Base-by-base conservation (phyloP, 2,113 vertebrate genomes). In the Oceanites oceanicus region DNA sequence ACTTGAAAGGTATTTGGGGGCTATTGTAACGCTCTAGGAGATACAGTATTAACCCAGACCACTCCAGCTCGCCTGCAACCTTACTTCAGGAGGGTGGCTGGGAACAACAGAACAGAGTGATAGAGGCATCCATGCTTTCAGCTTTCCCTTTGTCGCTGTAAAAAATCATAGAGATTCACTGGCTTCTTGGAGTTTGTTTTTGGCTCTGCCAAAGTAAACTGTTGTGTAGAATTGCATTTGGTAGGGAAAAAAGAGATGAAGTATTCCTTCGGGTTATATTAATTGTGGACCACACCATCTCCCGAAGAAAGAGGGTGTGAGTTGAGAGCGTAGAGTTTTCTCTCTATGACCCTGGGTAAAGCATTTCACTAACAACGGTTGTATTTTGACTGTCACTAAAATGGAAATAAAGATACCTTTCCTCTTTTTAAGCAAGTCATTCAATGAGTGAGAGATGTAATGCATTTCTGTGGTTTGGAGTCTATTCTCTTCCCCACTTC, bases 41-140 rank as follows among this genome's bases (percentile, higher is more conserved):
- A 47, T n/a, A 9, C 4, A n/a, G 23, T 32, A 26, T 76, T 88
- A 86, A 76, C 40, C 34, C 49, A 26, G 67, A 59, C 6, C 32
- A 1, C 49, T 79, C 59, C 50, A 49, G 8, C 75, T 71, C 1
- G 0, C 1, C 2, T 47, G 74, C 52, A 26, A 4, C 0, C 5
- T 47, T 68, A 15, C 29, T 76, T 79, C 3, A 34, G 75, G 45
- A 79, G 34, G 26, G 36, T 36, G 72, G 13, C 67, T 80, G 84
- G 44, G 55, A 93, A 71, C 59, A 82, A 68, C 78, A 17, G 49
- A 75, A 23, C 19, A 17, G n/a, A 32, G 26, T 4, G 15, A 73
- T 58, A 45, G 67, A 91, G 14, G 42, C 50, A 36, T 77, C 82
- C 53, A 13, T 44, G 59, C 75, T 72, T 86, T 75, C 67, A 56